Percentiles rank a stretch among this genome's conserved stretches.
Conservation (phyloP, 2,113 vertebrate species). For the Castor canadensis region DNA sequence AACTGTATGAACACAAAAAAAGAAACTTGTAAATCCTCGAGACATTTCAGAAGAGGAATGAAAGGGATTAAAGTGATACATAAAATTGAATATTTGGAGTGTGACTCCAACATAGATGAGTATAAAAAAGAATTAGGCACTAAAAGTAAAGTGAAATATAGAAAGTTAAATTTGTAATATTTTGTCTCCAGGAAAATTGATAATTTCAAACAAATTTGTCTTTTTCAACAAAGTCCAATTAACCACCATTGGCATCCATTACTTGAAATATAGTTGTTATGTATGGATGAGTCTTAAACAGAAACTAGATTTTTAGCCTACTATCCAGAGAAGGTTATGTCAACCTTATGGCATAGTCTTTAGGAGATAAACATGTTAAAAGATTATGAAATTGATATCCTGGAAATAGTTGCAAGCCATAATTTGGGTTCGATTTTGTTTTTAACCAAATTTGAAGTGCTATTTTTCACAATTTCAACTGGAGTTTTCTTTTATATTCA, state of each 20-base stretch:
- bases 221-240: background rate
- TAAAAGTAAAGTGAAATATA: background rate
- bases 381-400: background rate
- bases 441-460: background rate
- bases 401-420: background rate
- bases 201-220: background rate
- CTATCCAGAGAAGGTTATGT: background rate
- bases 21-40: background rate
- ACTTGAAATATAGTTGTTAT: background rate
- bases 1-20: background rate
- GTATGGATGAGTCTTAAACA: background rate
- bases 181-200: background rate
- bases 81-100: background rate
- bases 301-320: background rate
- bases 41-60: background rate
- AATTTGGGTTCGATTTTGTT: background rate
- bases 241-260: background rate
- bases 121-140: background rate
- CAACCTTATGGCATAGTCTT: background rate
- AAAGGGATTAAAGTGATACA: no score
- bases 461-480: background rate
- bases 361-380: background rate
- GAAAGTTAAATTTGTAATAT: background rate
- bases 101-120: background rate
- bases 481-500: background rate